phyloP scores from a whole-genome alignment of 2,888 invertebrate species.

The Agriopis marginaria region DNA sequence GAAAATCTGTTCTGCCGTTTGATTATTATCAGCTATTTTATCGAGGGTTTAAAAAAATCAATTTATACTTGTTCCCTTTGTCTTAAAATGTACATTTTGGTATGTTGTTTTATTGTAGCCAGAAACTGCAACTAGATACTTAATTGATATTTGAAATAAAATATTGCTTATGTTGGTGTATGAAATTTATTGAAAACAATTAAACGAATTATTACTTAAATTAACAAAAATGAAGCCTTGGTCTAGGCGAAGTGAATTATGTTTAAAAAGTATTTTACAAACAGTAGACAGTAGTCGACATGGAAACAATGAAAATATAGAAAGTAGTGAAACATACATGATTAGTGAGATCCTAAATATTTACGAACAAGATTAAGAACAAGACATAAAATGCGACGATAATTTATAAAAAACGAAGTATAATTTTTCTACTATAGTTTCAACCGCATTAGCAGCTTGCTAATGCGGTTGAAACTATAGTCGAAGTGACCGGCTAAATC shows the following conservation, averaged over 20 bases:
- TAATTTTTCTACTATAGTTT: no score
- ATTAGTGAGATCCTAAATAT: constrained; percentile 7
- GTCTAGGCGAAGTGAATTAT: constrained; percentile 4
- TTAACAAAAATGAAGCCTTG: constrained; percentile 16
- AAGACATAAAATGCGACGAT: neutral
- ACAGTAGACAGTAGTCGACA: neutral
- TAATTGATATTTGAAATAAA: neutral
- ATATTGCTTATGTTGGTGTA: neutral
- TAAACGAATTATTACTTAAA: constrained; percentile 18
- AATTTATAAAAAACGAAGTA: neutral
- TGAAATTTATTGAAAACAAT: constrained; percentile 13
- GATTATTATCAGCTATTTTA: no score
- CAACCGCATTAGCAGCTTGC: no score
- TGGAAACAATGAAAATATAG: neutral
- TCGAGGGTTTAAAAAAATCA: no score
- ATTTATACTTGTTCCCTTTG: no score
- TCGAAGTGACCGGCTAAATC: no score
- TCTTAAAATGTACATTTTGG: no score
- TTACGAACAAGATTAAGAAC: neutral
- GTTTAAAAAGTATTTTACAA: neutral
- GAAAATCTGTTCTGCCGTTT: no score
- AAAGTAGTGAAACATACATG: neutral
- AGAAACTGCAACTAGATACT: neutral
- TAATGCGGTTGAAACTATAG: no score
- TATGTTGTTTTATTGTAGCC: no score